Conservation (phyloP, 2,888 invertebrate species). For the Agrotis clavis region DNA sequence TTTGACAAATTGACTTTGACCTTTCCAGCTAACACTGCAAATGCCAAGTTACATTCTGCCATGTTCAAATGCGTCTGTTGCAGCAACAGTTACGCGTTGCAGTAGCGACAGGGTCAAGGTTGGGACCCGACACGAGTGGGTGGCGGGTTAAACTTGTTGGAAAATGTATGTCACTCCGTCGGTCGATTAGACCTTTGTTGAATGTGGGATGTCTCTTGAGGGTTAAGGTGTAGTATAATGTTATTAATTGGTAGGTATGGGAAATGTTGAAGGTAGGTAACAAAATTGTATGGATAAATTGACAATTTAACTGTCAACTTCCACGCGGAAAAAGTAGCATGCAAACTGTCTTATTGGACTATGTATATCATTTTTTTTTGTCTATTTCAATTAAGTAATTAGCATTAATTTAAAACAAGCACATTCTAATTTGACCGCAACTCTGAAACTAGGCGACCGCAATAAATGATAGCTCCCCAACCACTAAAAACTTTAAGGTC, state of each 20-base stretch:
- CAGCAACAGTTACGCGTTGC: slow-evolving; percentile 41
- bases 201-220: slow-evolving; percentile 5
- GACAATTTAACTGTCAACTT: no score
- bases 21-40: neutral
- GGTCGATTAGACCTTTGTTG: slow-evolving; percentile 19
- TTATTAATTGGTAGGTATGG: neutral
- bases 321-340: no score
- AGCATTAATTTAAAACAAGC: neutral
- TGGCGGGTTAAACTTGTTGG: slow-evolving; percentile 29
- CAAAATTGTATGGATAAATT: no score
- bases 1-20: slow-evolving; percentile 12
- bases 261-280: no score
- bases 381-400: neutral
- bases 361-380: neutral
- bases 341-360: no score
- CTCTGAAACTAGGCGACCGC: slow-evolving; percentile 5
- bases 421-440: neutral
- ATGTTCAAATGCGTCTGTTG: slow-evolving; percentile 3
- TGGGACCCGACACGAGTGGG: slow-evolving; percentile 9
- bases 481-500: slow-evolving; percentile 25
- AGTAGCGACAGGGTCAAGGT: slow-evolving; percentile 43
- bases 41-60: slow-evolving; percentile 14
- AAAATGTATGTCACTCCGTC: slow-evolving; percentile 10
- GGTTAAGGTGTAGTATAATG: slow-evolving; percentile 1
- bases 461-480: neutral